A percentile compares a stretch with the other conserved stretches of the same genome.
Evolutionary conservation across 2,888 invertebrate species (phyloP).

Genomic region (Eupelmus urozonus): DNA sequence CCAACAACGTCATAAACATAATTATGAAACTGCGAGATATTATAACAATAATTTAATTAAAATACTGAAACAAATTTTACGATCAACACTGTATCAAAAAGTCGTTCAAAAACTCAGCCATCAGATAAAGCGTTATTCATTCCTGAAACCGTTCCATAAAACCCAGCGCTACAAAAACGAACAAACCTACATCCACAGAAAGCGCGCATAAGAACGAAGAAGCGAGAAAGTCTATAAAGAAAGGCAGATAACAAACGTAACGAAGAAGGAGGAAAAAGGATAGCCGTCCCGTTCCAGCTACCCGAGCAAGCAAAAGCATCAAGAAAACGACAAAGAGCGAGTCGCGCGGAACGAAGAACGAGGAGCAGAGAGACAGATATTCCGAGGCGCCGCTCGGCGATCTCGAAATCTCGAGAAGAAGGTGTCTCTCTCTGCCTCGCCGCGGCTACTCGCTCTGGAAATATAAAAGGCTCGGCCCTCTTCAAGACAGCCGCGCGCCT

Average conservation of each 20-base stretch:
- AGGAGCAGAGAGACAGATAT: slow-evolving; percentile 19
- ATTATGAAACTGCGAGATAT: too few species aligned
- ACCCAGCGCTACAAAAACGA: background rate
- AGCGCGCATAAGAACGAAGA: background rate
- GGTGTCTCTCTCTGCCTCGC: slow-evolving; percentile 49
- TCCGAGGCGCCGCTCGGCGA: slow-evolving; percentile 42
- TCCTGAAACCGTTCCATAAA: background rate
- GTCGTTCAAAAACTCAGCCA: too few species aligned
- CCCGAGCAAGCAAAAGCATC: background rate
- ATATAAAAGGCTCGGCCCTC: background rate
- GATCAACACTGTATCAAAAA: too few species aligned
- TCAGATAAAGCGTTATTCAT: background rate
- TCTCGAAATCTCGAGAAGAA: slow-evolving; percentile 43
- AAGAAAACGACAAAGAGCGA: slow-evolving; percentile 6
- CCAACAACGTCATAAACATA: too few species aligned
- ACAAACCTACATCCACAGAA: background rate
- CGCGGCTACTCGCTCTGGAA: background rate
- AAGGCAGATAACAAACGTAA: background rate
- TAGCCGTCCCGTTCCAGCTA: too few species aligned
- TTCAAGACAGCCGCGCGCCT: too few species aligned
- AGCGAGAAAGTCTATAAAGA: too few species aligned
- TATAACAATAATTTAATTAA: too few species aligned
- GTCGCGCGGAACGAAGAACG: background rate
- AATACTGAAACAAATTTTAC: too few species aligned
- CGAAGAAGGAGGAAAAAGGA: slow-evolving; percentile 9